phyloP scores from a whole-genome alignment of 2,888 invertebrate genomes.

The Cheilosia pagana region DNA sequence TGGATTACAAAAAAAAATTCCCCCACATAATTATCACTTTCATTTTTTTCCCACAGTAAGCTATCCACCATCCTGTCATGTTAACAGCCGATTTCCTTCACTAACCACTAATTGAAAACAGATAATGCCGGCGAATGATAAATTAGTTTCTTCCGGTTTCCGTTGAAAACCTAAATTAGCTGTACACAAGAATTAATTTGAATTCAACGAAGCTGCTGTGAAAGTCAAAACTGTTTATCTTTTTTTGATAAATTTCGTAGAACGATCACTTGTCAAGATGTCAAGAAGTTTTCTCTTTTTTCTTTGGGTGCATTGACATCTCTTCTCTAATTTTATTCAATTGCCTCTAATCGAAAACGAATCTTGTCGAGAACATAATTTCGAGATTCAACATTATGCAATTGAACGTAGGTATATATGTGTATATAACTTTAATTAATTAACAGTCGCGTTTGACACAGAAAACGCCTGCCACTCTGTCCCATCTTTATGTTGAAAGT shows the following conservation, averaged over 20 bases:
- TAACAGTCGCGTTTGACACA: slow-evolving; percentile 58
- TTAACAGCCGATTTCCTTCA: slow-evolving; percentile 43
- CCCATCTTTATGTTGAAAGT: slow-evolving; percentile 31
- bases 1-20: not conserved
- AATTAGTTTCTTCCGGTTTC: slow-evolving; percentile 65
- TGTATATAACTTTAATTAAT: slow-evolving; percentile 47
- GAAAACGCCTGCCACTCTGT: slow-evolving; percentile 14
- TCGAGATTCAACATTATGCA: slow-evolving; percentile 1
- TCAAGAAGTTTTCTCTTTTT: not conserved
- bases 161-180: slow-evolving; percentile 36
- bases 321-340: slow-evolving; percentile 32
- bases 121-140: slow-evolving; percentile 46
- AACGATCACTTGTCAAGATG: slow-evolving; percentile 36
- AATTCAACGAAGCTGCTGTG: slow-evolving; percentile 34
- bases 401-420: not conserved
- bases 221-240: not conserved
- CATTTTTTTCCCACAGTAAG: not conserved
- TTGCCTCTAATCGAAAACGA: slow-evolving; percentile 57
- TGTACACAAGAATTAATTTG: slow-evolving; percentile 44
- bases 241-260: slow-evolving; percentile 4
- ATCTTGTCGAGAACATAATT: slow-evolving; percentile 13
- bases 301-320: not conserved
- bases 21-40: not conserved
- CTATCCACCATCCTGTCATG: slow-evolving; percentile 14
- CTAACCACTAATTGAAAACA: slow-evolving; percentile 60